These are phyloP conservation scores for Solea solea DNA, from an alignment of 2,113 vertebrate genomes.

Conservation along the genomic window DNA sequence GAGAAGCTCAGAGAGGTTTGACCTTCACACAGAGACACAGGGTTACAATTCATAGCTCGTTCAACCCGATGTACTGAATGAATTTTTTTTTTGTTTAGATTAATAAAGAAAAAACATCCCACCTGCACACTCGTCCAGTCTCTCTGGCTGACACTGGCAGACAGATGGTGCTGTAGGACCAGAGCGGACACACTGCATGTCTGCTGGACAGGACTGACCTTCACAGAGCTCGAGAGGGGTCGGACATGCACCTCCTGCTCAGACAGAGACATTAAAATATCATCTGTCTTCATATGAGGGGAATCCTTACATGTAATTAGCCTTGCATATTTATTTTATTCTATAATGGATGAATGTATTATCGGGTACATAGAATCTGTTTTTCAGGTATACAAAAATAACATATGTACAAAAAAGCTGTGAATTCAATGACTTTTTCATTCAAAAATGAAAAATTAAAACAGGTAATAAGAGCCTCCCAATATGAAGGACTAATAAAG, in stretches of 20 bases:
- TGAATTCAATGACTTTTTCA: no score
- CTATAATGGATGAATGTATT: no score
- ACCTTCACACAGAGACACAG: conserved; percentile 73
- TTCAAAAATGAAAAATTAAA: no score
- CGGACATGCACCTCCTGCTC: conserved; percentile 88
- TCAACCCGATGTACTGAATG: no score
- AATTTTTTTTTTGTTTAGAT: no score
- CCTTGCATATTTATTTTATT: no score
- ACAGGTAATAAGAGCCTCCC: no score
- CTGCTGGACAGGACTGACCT: conserved; percentile 91
- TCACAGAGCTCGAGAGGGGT: conserved; percentile 87
- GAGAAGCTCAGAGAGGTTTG: conserved; percentile 94
- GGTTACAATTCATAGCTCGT: neutral
- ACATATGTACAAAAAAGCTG: no score
- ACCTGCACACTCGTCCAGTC: conserved; percentile 93
- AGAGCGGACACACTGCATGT: conserved; percentile 94
- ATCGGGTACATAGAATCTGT: no score
- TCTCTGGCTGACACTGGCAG: conserved; percentile 93
- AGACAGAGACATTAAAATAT: neutral
- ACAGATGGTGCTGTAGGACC: conserved; percentile 89
- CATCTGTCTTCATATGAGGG: neutral
- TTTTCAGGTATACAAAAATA: no score
- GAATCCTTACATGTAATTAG: no score
- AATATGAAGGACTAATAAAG: no score
- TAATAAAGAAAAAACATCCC: neutral